A percentile compares a stretch with the other conserved stretches of the same genome.
phyloP scores from a whole-genome alignment of 2,888 invertebrate genomes.

The Lasius platythorax region DNA sequence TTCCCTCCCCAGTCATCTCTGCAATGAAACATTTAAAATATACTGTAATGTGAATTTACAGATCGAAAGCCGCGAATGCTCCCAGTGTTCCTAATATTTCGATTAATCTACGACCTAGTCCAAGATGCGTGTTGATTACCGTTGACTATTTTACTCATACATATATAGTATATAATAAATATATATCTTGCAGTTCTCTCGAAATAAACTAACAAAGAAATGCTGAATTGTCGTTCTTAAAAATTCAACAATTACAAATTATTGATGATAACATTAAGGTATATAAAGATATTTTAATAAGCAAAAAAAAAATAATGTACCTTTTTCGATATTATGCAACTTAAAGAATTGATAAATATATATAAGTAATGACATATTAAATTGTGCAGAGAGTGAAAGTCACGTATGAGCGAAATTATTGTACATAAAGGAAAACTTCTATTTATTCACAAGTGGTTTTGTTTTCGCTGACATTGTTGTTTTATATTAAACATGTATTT shows the following conservation, averaged over 20 bases:
- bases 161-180: conserved; percentile 6
- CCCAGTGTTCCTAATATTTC: conserved; percentile 29
- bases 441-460: conserved; percentile 69
- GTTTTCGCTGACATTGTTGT: conserved; percentile 64
- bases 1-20: neutral
- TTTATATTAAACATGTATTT: conserved; percentile 61
- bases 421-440: conserved; percentile 63
- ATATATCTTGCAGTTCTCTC: neutral
- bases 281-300: neutral
- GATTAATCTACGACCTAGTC: conserved; percentile 9
- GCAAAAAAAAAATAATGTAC: neutral
- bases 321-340: neutral
- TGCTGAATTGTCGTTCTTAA: neutral
- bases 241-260: neutral
- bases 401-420: conserved; percentile 15
- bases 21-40: neutral
- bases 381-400: conserved; percentile 6
- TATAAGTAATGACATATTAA: neutral
- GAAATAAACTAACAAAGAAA: conserved; percentile 9
- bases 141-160: neutral
- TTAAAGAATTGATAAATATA: neutral
- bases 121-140: neutral
- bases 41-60: conserved; percentile 2
- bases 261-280: neutral
- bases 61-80: neutral